Percentiles rank a stretch among this genome's conserved stretches.
Conservation (phyloP, 92 coral and sea anemone genomes). For the Porites evermanni region DNA sequence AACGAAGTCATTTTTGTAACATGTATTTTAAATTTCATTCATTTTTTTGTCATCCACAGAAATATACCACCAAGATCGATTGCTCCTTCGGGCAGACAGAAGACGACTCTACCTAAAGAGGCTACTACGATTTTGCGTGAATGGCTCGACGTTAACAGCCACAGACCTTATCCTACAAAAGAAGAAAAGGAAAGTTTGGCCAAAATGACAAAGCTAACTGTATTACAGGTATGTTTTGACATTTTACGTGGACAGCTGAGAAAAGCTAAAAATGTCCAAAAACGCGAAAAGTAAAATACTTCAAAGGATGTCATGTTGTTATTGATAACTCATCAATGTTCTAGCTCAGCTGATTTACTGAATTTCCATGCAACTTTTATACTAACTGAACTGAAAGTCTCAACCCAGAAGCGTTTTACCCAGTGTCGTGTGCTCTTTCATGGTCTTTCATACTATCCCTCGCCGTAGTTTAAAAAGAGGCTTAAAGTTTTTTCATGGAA, state of each 20-base stretch:
- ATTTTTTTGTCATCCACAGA: neutral
- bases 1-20: neutral
- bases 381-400: no score
- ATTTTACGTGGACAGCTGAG: neutral
- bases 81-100: constrained; percentile 58
- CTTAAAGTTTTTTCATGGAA: no score
- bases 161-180: constrained; percentile 63
- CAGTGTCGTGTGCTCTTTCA: no score
- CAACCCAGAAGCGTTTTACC: no score
- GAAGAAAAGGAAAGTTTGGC: constrained; percentile 53
- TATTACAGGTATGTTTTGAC: constrained; percentile 47
- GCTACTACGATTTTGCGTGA: constrained; percentile 46
- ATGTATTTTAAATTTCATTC: neutral
- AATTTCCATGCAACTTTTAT: no score
- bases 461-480: no score
- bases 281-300: no score
- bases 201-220: constrained; percentile 50
- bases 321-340: no score
- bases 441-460: no score
- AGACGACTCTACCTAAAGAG: constrained; percentile 48
- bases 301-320: no score
- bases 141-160: constrained; percentile 51
- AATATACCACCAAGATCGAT: constrained; percentile 49
- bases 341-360: no score
- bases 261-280: neutral